Base-by-base conservation (phyloP, 2,888 invertebrate species). In the Meiosimyza platycephala region DNA sequence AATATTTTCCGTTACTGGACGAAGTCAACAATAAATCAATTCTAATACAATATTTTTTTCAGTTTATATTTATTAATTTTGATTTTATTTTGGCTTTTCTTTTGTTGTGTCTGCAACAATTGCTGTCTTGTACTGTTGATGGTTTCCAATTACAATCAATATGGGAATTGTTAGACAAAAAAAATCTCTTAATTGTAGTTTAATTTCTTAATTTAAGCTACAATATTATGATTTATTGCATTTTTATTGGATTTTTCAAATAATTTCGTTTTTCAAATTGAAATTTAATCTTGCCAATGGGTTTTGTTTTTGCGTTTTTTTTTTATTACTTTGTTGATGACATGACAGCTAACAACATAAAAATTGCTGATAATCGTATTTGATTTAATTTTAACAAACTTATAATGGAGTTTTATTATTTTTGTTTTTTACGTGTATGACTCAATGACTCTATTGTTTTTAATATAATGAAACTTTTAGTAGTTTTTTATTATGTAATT, bases 331-430 rank as follows among this genome's bases (percentile, higher is more conserved):
- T 22, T 65, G 28, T 52, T 22, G 51, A 22, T 50, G 15, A 63
- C 63, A 63, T 48, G 18, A 48, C 63, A 63, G n/a, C 63, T 5
- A 63, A 18, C 48, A 57, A 40, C 22, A 67, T 47, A 50, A 28
- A 33, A 33, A 51, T 59, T 59, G 40, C 57, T 59, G 68, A 68
- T 68, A 59, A 66, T 67, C 40, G n/a, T 28, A 28, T 63, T 63
- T 47, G 48, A 63, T 63, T 63, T 63, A 33, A 16, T 63, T 40
- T 40, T 48, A 7, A 40, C 9, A 9, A 40, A 40, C 40, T 40
- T 7, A 40, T 40, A 6, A 40, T 40, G 40, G 40, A 9, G 40
- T 9, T 40, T 40, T 40, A 1, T 40, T 40, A 3, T 9, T 9
- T 40, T 3, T 40, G 2, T 40, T 9, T 9, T 40, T n/a, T n/a